These are phyloP conservation scores for Craterocephalus amniculus DNA, from an alignment of 2,797 vertebrate species.

Conservation along the genomic window DNA sequence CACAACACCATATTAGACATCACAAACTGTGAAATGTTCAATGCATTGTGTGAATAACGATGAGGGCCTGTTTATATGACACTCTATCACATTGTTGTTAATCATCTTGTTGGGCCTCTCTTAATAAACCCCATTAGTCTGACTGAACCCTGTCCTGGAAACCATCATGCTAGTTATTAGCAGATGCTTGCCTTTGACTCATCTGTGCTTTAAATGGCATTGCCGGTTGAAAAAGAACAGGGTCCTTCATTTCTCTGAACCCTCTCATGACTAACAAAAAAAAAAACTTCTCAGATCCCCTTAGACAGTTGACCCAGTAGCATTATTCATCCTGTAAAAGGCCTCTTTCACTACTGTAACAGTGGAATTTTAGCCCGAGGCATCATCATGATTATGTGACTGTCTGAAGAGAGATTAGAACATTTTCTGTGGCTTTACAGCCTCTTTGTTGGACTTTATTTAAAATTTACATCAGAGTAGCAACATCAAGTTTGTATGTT, in stretches of 20 bases:
- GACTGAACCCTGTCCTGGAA: constrained; percentile 21
- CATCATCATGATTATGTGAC: constrained; percentile 60
- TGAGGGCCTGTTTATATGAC: not conserved
- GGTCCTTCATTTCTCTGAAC: constrained; percentile 41
- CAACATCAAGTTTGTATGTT: constrained; percentile 17
- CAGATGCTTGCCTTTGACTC: constrained; percentile 56
- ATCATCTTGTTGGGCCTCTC: constrained; percentile 19
- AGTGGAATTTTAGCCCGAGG: constrained; percentile 69
- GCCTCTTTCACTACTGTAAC: constrained; percentile 63
- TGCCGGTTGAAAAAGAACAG: constrained; percentile 59
- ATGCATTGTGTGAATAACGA: not conserved
- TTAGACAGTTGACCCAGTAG: constrained; percentile 53
- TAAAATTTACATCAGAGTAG: constrained; percentile 18
- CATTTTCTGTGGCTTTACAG: constrained; percentile 16
- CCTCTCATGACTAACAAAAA: constrained; percentile 63
- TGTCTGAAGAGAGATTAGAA: constrained; percentile 52
- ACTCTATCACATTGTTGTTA: constrained; percentile 6
- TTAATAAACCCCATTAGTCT: constrained; percentile 19
- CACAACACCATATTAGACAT: not conserved
- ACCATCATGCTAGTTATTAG: constrained; percentile 38
- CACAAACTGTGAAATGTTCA: not conserved
- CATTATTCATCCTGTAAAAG: constrained; percentile 54
- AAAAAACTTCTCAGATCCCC: constrained; percentile 53
- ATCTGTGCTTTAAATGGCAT: constrained; percentile 51
- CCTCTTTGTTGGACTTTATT: constrained; percentile 20